These are phyloP conservation scores for Gymnocheta viridis DNA, from an alignment of 2,888 invertebrate genomes.

Conservation along the genomic window DNA sequence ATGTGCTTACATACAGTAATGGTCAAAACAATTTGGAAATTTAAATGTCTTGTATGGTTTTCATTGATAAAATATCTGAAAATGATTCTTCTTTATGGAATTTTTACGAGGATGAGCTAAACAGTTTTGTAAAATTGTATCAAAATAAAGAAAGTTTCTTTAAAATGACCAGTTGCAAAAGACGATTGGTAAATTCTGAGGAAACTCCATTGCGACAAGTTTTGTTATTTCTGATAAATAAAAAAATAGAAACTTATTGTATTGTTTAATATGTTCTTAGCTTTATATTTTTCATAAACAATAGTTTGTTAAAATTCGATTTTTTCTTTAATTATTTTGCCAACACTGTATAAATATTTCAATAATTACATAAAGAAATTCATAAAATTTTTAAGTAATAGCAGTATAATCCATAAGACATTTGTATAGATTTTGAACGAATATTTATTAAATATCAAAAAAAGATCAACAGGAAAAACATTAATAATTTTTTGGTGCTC, in stretches of 20 bases:
- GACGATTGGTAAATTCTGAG: too few relatives aligned
- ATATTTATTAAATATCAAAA: constrained; percentile 47
- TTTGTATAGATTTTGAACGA: constrained; percentile 22
- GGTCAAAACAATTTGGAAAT: not conserved
- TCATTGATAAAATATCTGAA: not conserved
- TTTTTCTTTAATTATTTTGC: too few relatives aligned
- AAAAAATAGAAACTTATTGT: too few relatives aligned
- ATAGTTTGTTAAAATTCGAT: too few relatives aligned
- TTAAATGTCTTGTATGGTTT: not conserved
- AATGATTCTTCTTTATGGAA: not conserved
- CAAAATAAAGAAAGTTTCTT: too few relatives aligned
- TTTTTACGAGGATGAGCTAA: not conserved
- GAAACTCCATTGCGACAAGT: too few relatives aligned
- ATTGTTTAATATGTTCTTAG: too few relatives aligned
- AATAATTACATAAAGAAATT: constrained; percentile 22
- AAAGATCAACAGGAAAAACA: constrained; percentile 10
- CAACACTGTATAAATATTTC: too few relatives aligned
- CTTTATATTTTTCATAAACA: too few relatives aligned
- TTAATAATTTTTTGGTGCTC: not conserved
- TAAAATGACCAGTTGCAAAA: too few relatives aligned
- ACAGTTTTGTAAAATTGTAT: too few relatives aligned
- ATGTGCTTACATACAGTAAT: not conserved
- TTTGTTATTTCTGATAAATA: too few relatives aligned
- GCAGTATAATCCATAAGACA: not conserved
- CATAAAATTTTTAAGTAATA: not conserved